phyloP scores from a whole-genome alignment of 2,797 vertebrate species.

The Galaxias olidus region DNA sequence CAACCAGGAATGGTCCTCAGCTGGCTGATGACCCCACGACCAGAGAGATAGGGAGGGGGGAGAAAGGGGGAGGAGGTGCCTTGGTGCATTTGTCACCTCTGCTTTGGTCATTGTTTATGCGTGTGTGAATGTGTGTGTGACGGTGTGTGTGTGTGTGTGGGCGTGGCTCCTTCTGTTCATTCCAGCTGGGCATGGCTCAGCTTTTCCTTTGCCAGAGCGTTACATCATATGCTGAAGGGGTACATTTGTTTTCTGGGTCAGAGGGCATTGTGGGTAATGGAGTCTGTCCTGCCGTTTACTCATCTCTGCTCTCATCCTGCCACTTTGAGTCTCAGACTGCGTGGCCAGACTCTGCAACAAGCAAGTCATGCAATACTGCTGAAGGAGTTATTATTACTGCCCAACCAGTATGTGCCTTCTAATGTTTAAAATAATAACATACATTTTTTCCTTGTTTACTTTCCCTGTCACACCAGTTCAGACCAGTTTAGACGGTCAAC shows the following conservation, averaged over 20 bases:
- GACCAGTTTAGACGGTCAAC: too few relatives aligned
- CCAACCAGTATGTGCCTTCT: too few relatives aligned
- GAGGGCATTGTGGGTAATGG: constrained; percentile 22
- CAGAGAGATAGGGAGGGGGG: too few relatives aligned
- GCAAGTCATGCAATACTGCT: too few relatives aligned
- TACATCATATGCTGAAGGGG: constrained; percentile 12
- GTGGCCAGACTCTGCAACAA: too few relatives aligned
- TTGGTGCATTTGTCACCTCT: not conserved
- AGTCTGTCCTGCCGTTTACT: constrained; percentile 10
- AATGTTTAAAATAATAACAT: too few relatives aligned
- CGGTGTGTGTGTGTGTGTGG: not conserved
- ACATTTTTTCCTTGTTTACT: too few relatives aligned
- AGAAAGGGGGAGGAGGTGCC: too few relatives aligned
- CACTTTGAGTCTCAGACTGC: not conserved
- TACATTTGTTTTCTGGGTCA: constrained; percentile 33
- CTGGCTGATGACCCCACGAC: too few relatives aligned
- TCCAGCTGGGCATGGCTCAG: not conserved
- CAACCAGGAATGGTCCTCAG: too few relatives aligned
- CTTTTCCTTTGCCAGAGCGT: constrained; percentile 3
- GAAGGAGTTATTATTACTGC: too few relatives aligned
- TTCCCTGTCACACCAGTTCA: too few relatives aligned
- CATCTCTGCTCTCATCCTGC: constrained; percentile 15
- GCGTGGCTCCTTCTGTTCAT: not conserved
- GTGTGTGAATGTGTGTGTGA: not conserved
- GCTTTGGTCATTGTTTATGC: not conserved